Conservation (phyloP, 53 echinoderm and acorn worm species). For the Astropecten irregularis region DNA sequence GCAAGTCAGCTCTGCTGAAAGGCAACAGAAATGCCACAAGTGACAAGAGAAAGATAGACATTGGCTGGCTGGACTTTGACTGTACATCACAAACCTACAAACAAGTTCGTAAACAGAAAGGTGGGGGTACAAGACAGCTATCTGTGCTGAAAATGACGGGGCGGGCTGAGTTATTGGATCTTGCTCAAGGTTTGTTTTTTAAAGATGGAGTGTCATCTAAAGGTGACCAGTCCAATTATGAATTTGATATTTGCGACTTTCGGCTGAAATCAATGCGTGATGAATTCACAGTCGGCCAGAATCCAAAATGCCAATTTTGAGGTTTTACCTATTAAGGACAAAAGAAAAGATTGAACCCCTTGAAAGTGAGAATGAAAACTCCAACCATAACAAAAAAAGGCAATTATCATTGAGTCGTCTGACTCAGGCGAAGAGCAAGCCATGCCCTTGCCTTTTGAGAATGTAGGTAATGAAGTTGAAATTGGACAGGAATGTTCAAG, state of each 20-base stretch:
- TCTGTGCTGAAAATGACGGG: neutral
- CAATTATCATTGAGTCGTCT: neutral
- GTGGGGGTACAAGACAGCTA: slow-evolving; percentile 28
- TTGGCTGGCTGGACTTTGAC: slow-evolving; percentile 34
- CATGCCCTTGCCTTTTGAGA: neutral
- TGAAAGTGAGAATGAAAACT: neutral
- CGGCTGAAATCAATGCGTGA: neutral
- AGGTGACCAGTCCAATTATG: neutral
- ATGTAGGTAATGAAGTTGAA: slow-evolving; percentile 18
- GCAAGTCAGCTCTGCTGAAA: neutral
- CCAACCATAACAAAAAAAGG: neutral
- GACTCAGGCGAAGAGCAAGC: neutral
- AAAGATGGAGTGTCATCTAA: slow-evolving; percentile 6
- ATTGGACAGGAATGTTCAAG: too few species aligned
- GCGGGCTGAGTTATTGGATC: neutral
- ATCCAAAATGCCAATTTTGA: slow-evolving; percentile 20
- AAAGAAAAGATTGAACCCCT: neutral
- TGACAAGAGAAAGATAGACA: slow-evolving; percentile 2
- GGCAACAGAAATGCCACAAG: slow-evolving; percentile 4
- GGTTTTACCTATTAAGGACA: slow-evolving; percentile 15
- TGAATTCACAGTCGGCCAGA: slow-evolving; percentile 5
- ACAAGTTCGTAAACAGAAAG: slow-evolving; percentile 31
- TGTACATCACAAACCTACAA: neutral
- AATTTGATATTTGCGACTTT: slow-evolving; percentile 11
- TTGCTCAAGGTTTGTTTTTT: slow-evolving; percentile 15